Base-by-base conservation (phyloP, 1,140 invertebrate species). In the Eubasilissa regina region DNA sequence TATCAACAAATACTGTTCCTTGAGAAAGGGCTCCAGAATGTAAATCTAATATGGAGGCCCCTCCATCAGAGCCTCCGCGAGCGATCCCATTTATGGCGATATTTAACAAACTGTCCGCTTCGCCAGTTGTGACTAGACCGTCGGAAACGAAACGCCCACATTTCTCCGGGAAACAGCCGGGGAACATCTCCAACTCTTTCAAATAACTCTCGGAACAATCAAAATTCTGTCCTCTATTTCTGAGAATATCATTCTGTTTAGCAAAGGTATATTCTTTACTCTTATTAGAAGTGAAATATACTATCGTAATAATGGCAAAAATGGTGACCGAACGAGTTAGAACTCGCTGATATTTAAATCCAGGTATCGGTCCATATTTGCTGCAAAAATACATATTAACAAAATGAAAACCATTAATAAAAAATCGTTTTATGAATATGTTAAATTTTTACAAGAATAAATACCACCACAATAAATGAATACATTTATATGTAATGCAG, bases 11-110 rank as follows among this genome's bases (percentile, higher is more conserved):
- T 83, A 90, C 87, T 74, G 92, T 89, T 56, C 93, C 93, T 85
- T 93, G 92, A 10, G 95, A 96, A n/a, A 97, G 84, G 43, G 95
- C 94, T 44, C 96, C 95, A 60, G 94, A 94, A 86, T 96, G 93
- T 25, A 97, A 87, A 88, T 97, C 95, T 73, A 97, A 87, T 77
- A 96, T 95, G 62, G 94, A 94, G 1, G 94, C 95, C 12, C 94
- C 94, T 47, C 94, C 94, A 77, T 89, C 86, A 4, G 93, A 93
- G 0, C 91, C 91, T 11, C 92, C 92, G 62, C 93, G 86, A 81
- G 91, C 89, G 51, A 96, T 89, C 10, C 92, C 93, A 85, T 89
- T 92, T 83, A 91, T 90, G 4, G 93, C 94, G 77, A 96, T 88
- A 84, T 90, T 89, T 35, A 94, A 86, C 7, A 97, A 85, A 62